These are phyloP conservation scores for Prostheceraeus crozeri DNA, from an alignment of 2,888 invertebrate species.

Conservation along the genomic window DNA sequence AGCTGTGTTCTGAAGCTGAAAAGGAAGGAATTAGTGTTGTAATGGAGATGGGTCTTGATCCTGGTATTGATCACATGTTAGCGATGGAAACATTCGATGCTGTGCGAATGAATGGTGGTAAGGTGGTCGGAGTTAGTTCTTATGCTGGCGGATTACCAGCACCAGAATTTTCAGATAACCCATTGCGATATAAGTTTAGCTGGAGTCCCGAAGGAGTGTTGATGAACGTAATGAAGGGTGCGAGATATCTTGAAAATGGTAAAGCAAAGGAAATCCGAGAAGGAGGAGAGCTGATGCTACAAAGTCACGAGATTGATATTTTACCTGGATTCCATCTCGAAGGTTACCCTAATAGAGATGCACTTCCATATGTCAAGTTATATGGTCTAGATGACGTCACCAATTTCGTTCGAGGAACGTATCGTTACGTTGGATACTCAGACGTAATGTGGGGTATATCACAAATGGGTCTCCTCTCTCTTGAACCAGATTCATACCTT, in stretches of 20 bases:
- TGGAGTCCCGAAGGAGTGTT: slow-evolving; percentile 93
- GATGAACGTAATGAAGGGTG: slow-evolving; percentile 77
- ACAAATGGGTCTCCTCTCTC: slow-evolving; percentile 75
- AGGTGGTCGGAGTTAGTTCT: slow-evolving; percentile 75
- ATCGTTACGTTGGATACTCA: slow-evolving; percentile 82
- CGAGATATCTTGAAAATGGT: slow-evolving; percentile 74
- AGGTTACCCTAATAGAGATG: slow-evolving; percentile 93
- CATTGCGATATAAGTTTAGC: slow-evolving; percentile 61
- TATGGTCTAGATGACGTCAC: slow-evolving; percentile 75
- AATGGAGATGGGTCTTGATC: slow-evolving; percentile 94
- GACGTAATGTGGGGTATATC: slow-evolving; percentile 80
- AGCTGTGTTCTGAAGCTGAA: slow-evolving; percentile 68
- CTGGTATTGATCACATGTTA: slow-evolving; percentile 93
- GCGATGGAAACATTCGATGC: slow-evolving; percentile 94
- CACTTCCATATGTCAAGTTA: slow-evolving; percentile 73
- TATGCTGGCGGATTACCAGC: slow-evolving; percentile 96
- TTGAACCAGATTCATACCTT: slow-evolving; percentile 75
- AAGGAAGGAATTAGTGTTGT: slow-evolving; percentile 82
- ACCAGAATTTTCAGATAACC: slow-evolving; percentile 85
- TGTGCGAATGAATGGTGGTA: slow-evolving; percentile 71
- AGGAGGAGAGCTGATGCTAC: slow-evolving; percentile 80
- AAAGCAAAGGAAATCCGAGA: slow-evolving; percentile 78
- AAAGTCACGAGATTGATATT: slow-evolving; percentile 72
- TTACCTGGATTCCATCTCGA: slow-evolving; percentile 91
- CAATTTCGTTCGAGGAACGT: slow-evolving; percentile 83